Evolutionary conservation across 2,888 invertebrate species (phyloP).

Genomic region (Thereva unica): DNA sequence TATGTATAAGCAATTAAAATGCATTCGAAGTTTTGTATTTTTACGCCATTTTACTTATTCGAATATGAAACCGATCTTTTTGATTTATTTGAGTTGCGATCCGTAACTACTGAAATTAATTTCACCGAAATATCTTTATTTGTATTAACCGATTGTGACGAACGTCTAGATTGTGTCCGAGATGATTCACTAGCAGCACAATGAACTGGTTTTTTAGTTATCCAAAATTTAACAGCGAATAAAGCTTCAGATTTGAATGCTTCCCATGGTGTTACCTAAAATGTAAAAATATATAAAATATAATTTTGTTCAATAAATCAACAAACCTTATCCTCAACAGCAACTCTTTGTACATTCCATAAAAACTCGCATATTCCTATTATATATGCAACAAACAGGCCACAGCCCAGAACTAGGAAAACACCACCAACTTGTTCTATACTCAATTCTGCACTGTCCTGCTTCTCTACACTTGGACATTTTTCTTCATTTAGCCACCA

Average conservation of each 20-base stretch:
- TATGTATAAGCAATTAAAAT: too few species aligned
- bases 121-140: too few species aligned
- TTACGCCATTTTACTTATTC: too few species aligned
- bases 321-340: slow-evolving; percentile 73
- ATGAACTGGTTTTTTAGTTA: slow-evolving; percentile 71
- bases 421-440: slow-evolving; percentile 83
- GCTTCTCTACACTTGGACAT: too few species aligned
- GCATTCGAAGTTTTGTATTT: too few species aligned
- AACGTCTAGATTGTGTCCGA: background rate
- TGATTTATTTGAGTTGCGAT: too few species aligned
- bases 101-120: too few species aligned
- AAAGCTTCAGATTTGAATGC: slow-evolving; percentile 72
- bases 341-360: slow-evolving; percentile 79
- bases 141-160: too few species aligned
- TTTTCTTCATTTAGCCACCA: slow-evolving; percentile 72
- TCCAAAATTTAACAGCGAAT: slow-evolving; percentile 75
- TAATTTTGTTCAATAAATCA: background rate
- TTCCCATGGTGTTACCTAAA: slow-evolving; percentile 72
- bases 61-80: too few species aligned
- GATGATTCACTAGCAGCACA: slow-evolving; percentile 39
- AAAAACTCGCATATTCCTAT: slow-evolving; percentile 84
- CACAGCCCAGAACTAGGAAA: slow-evolving; percentile 79
- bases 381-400: slow-evolving; percentile 71
- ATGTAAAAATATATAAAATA: slow-evolving; percentile 46
- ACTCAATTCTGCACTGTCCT: slow-evolving; percentile 46